Conservation (phyloP, 2,888 invertebrate species). For the Nephrotoma flavescens region DNA sequence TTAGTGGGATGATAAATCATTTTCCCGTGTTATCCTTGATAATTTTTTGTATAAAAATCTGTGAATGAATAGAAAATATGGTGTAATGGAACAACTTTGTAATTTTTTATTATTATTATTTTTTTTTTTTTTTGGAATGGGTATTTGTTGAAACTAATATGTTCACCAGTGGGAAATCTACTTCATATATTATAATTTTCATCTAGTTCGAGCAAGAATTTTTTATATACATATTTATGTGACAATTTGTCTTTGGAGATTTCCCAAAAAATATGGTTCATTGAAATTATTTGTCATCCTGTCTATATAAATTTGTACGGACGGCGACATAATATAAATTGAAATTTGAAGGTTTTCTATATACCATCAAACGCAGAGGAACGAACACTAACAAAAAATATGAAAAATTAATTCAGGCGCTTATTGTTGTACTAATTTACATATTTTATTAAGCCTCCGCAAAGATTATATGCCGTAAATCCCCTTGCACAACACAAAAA, state of each 20-base stretch:
- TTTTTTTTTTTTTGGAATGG: too few species aligned
- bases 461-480: background rate
- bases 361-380: too few species aligned
- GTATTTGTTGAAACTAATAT: too few species aligned
- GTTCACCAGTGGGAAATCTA: too few species aligned
- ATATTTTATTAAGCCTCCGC: background rate
- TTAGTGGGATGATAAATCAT: background rate
- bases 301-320: background rate
- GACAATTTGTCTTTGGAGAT: background rate
- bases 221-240: background rate
- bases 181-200: too few species aligned
- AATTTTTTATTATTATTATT: too few species aligned
- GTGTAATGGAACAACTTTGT: background rate
- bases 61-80: background rate
- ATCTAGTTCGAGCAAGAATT: too few species aligned
- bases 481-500: background rate
- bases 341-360: background rate
- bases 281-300: background rate
- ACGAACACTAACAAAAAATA: background rate
- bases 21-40: background rate
- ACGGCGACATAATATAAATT: background rate
- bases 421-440: background rate
- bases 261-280: background rate
- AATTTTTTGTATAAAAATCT: background rate
- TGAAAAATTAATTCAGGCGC: background rate